phyloP scores from a whole-genome alignment of 2,113 vertebrate genomes.

The Sylvilagus bachmani region DNA sequence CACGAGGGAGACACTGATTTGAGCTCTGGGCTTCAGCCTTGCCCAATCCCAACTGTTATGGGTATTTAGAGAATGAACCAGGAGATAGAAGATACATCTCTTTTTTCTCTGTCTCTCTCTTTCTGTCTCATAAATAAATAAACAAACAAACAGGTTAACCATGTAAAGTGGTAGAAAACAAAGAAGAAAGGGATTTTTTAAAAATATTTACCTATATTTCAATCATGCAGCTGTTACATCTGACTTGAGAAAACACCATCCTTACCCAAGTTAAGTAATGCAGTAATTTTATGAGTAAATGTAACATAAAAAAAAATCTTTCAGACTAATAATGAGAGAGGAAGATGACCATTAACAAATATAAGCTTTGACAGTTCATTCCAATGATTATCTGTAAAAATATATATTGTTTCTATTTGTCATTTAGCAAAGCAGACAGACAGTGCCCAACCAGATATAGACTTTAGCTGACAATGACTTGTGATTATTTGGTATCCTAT shows the following conservation, averaged over 20 bases:
- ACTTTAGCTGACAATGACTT: neutral
- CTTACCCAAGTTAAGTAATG: neutral
- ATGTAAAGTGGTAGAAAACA: neutral
- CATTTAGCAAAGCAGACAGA: neutral
- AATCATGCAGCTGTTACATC: conserved; percentile 38
- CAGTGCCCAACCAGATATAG: neutral
- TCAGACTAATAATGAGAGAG: neutral
- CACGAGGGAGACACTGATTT: too few species aligned
- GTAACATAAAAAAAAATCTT: neutral
- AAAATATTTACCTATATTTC: conserved; percentile 48
- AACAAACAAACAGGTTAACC: neutral
- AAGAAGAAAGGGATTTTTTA: conserved; percentile 35
- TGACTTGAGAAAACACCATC: conserved; percentile 12
- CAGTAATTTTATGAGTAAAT: neutral
- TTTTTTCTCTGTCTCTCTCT: too few species aligned
- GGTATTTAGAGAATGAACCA: too few species aligned
- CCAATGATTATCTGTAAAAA: neutral
- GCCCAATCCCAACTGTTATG: too few species aligned
- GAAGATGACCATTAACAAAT: neutral
- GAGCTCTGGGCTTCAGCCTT: too few species aligned
- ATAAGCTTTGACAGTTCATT: neutral
- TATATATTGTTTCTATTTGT: neutral
- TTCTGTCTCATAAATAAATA: too few species aligned
- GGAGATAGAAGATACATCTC: neutral
- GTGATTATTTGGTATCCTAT: conserved; percentile 24